These are phyloP conservation scores for Pachymerium ferrugineum DNA, from an alignment of 2,888 invertebrate genomes.

Conservation along the genomic window DNA sequence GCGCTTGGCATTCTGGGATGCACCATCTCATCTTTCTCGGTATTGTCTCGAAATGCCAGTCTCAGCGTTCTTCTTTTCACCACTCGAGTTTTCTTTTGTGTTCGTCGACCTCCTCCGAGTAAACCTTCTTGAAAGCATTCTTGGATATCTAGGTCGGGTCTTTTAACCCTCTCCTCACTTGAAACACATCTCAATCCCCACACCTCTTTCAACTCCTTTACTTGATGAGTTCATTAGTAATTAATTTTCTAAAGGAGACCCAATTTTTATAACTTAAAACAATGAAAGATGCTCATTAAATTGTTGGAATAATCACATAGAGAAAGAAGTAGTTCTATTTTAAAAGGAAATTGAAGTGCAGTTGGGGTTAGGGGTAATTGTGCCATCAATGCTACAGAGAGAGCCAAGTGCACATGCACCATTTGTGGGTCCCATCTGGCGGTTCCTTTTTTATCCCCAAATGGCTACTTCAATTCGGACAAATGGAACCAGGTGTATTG, in stretches of 20 bases:
- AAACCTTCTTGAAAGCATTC: slow-evolving; percentile 8
- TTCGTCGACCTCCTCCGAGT: neutral
- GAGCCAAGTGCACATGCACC: neutral
- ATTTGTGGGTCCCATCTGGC: neutral
- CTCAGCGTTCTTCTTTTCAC: neutral
- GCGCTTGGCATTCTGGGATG: neutral
- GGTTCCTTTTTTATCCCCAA: neutral
- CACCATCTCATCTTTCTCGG: neutral
- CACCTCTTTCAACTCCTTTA: too few relatives aligned
- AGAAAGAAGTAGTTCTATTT: too few relatives aligned
- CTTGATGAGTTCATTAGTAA: too few relatives aligned
- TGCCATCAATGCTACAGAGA: neutral
- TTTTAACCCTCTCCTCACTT: neutral
- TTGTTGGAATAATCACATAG: too few relatives aligned
- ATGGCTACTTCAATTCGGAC: neutral
- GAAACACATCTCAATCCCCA: too few relatives aligned
- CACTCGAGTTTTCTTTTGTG: neutral
- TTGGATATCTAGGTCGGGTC: neutral
- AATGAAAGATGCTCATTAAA: too few relatives aligned
- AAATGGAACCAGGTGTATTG: slow-evolving; percentile 7
- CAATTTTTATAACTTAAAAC: too few relatives aligned
- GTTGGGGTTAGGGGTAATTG: too few relatives aligned
- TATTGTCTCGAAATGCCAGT: neutral
- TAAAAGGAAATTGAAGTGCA: too few relatives aligned
- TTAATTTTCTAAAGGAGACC: too few relatives aligned